Base-by-base conservation (phyloP, 2,113 vertebrate genomes). In the Erinaceus europaeus region DNA sequence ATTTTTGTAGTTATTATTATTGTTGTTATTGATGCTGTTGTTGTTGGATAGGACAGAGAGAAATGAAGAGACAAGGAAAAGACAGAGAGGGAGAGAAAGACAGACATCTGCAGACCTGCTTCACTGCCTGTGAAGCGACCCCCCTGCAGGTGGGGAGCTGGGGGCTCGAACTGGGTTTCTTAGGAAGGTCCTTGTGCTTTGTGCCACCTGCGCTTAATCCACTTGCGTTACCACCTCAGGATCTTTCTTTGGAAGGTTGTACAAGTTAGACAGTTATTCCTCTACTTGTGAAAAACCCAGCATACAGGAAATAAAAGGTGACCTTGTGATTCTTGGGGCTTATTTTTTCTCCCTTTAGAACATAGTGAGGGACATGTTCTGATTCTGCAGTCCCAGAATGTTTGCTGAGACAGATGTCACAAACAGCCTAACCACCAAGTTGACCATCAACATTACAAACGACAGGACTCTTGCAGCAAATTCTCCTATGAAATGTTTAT, bases 291-390 rank as follows among this genome's bases (percentile, higher is more conserved):
- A 64, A 36, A 44, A 75, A 42, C 25, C 27, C 46, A 57, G 21
- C 84, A 92, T 84, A 75, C 29, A 48, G 84, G 8, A 86, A 86
- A n/a, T 61, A 73, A 91, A 92, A 72, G 6, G 62, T 68, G 44
- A 36, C 18, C 62, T 90, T 72, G 27, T 12, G n/a, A 14, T n/a
- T 32, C 72, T 62, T 27, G 18, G n/a, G n/a, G n/a, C n/a, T n/a
- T n/a, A 6, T 36, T 88, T 84, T 73, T 78, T 44, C n/a, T n/a
- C n/a, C n/a, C 71, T 89, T 82, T 62, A 40, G 79, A 57, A 75
- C 12, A n/a, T 27, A 34, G 50, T 50, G 73, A 40, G 32, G 25
- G 34, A 42, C 12, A 55, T 21, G 42, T 64, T 40, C 83, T 82
- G 61, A 50, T n/a, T 71, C 44, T 34, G 32, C 34, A 15, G 14